Evolutionary conservation across 2,113 vertebrate genomes (phyloP).

Genomic region (Charadrius vociferus): DNA sequence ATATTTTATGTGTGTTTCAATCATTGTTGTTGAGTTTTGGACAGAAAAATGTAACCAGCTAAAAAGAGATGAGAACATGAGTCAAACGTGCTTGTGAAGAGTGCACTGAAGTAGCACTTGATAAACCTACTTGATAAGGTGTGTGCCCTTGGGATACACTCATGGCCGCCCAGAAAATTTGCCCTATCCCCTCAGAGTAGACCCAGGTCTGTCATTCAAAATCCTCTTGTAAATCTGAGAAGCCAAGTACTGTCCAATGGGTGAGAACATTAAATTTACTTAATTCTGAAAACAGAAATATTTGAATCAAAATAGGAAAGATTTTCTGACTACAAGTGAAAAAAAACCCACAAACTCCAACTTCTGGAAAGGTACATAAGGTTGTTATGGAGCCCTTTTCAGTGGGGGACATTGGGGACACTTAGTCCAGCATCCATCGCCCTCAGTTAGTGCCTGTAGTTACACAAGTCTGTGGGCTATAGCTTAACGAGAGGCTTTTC

Average conservation of each 20-base stretch:
- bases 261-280: background rate
- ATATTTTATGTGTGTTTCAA: background rate
- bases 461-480: background rate
- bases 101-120: background rate
- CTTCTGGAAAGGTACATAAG: background rate
- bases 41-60: background rate
- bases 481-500: background rate
- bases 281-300: background rate
- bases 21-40: background rate
- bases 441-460: background rate
- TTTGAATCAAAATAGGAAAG: background rate
- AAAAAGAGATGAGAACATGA: background rate
- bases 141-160: background rate
- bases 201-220: background rate
- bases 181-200: background rate
- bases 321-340: background rate
- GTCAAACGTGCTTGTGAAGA: background rate
- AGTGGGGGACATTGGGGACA: accelerated
- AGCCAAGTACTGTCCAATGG: background rate
- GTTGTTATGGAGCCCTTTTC: background rate
- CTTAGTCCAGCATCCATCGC: background rate
- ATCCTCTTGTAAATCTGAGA: background rate
- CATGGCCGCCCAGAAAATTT: background rate
- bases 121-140: background rate
- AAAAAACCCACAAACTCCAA: background rate